A percentile compares a stretch with the other conserved stretches of the same genome.
phyloP scores from a whole-genome alignment of 2,113 vertebrate species.

The Felis catus region F.catus_Fca126_mat1.0 CM031412.1:68215501-68216000 shows the following conservation, averaged over 20 bases:
- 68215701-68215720: constrained; percentile 45
- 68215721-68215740: constrained; percentile 62
- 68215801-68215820: constrained; percentile 61
- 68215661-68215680: constrained; percentile 63
- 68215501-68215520: neutral
- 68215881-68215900: constrained; percentile 2
- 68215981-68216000: neutral
- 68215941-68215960: constrained; percentile 35
- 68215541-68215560: neutral
- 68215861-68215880: constrained; percentile 60
- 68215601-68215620: neutral
- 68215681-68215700: constrained; percentile 66
- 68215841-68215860: constrained; percentile 52
- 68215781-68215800: constrained; percentile 71
- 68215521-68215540: neutral
- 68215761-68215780: constrained; percentile 56
- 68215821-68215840: constrained; percentile 63
- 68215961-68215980: neutral
- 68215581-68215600: neutral
- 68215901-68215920: constrained; percentile 30
- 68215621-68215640: constrained; percentile 27
- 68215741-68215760: constrained; percentile 66
- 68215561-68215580: neutral
- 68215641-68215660: neutral
- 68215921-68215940: constrained; percentile 25